Conservation (phyloP, 64 coral and sea anemone species). For the Cladopsammia gracilis region DNA sequence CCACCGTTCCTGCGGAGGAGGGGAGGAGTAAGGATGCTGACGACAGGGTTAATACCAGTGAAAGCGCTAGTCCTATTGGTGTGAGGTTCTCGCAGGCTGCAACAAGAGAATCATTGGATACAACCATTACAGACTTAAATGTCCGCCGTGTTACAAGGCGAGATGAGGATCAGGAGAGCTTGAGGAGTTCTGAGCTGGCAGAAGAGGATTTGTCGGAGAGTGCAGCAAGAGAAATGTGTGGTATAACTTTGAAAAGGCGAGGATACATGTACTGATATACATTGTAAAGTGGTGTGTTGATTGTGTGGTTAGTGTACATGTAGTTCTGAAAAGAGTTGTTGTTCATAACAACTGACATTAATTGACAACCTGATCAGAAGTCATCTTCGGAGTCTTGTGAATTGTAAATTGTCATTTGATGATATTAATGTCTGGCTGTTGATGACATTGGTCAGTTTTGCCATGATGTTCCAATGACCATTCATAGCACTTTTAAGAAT, state of each 20-base stretch:
- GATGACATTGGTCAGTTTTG: no score
- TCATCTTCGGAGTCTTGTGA: no score
- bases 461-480: no score
- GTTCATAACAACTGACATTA: no score
- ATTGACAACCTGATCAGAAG: no score
- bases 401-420: no score
- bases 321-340: no score
- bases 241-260: slow-evolving; percentile 78
- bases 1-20: not conserved
- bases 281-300: no score
- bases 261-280: not conserved
- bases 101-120: slow-evolving; percentile 37
- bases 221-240: slow-evolving; percentile 37
- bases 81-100: slow-evolving; percentile 69
- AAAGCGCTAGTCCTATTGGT: slow-evolving; percentile 70
- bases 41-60: slow-evolving; percentile 38
- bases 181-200: not conserved
- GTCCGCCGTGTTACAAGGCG: slow-evolving; percentile 10
- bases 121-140: slow-evolving; percentile 84
- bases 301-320: no score
- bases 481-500: no score
- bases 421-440: no score
- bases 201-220: slow-evolving; percentile 37
- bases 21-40: not conserved
- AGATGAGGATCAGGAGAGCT: slow-evolving; percentile 28